These are phyloP conservation scores for Philaethria dido DNA, from an alignment of 2,888 invertebrate species.

Conservation along the genomic window DNA sequence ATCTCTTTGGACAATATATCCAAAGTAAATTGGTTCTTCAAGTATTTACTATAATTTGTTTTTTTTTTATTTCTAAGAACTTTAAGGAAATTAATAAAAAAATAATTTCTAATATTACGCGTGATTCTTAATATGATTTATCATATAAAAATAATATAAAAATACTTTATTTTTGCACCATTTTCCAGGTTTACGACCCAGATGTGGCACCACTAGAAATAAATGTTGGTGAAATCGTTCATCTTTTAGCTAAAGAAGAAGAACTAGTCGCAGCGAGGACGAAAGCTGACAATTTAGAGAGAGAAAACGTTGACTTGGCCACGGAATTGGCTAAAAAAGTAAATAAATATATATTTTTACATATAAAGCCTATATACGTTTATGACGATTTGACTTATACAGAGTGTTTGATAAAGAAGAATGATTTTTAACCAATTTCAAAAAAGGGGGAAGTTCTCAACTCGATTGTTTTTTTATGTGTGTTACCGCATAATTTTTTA, in stretches of 20 bases:
- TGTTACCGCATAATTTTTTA: too few species aligned
- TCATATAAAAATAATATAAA: not conserved
- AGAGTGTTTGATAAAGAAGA: not conserved
- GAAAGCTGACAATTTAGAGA: slow-evolving; percentile 94
- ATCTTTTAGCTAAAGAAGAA: slow-evolving; percentile 95
- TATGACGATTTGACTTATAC: slow-evolving; percentile 9
- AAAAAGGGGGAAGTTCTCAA: too few species aligned
- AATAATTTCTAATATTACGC: too few species aligned
- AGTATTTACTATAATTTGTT: too few species aligned
- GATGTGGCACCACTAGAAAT: slow-evolving; percentile 94
- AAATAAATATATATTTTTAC: not conserved
- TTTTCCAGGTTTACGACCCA: slow-evolving; percentile 86
- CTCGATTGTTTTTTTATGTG: too few species aligned
- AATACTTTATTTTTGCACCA: too few species aligned
- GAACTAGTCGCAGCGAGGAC: slow-evolving; percentile 93
- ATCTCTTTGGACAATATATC: too few species aligned
- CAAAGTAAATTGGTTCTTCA: too few species aligned
- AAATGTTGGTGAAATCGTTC: slow-evolving; percentile 95
- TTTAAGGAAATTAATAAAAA: too few species aligned
- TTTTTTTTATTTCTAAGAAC: too few species aligned
- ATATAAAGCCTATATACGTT: slow-evolving; percentile 4
- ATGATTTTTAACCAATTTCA: too few species aligned
- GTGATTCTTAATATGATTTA: too few species aligned
- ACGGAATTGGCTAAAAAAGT: slow-evolving; percentile 93
- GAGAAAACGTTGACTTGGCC: slow-evolving; percentile 94